Percentiles rank a stretch among this genome's conserved stretches.
These are phyloP conservation scores for Hippolais icterina DNA, from an alignment of 2,113 vertebrate species.

Conservation along the genomic window DNA sequence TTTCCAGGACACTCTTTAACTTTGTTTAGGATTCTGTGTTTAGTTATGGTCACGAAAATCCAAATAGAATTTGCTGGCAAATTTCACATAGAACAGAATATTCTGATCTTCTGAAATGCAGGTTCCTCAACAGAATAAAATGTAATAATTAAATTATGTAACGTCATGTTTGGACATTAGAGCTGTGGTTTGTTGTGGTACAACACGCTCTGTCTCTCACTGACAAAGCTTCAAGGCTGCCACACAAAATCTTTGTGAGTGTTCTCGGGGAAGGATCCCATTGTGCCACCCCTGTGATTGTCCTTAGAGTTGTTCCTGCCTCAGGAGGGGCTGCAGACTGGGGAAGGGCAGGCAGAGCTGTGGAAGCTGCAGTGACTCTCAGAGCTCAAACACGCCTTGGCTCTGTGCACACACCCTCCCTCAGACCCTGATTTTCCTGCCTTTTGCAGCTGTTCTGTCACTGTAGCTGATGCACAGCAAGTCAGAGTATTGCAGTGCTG, in stretches of 20 bases:
- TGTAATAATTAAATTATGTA: neutral
- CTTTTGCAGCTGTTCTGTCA: neutral
- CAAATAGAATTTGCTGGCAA: neutral
- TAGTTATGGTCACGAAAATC: neutral
- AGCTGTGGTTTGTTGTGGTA: neutral
- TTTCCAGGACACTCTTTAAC: neutral
- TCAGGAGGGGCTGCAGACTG: neutral
- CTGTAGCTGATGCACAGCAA: neutral
- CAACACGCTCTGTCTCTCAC: neutral
- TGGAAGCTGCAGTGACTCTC: neutral
- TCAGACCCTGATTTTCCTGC: neutral
- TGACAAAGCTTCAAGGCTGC: neutral
- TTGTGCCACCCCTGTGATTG: rapidly evolving
- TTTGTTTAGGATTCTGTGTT: neutral
- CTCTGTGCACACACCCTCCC: neutral
- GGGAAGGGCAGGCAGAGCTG: neutral
- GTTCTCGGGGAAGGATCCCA: neutral
- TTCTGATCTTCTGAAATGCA: neutral
- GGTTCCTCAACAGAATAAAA: neutral
- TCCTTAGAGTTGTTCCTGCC: neutral
- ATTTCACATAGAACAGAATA: neutral
- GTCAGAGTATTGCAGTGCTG: neutral
- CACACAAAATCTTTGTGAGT: neutral
- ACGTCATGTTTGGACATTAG: neutral
- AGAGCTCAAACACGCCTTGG: neutral